Conservation (phyloP, 2,797 vertebrate genomes). For the Mycteria americana region DNA sequence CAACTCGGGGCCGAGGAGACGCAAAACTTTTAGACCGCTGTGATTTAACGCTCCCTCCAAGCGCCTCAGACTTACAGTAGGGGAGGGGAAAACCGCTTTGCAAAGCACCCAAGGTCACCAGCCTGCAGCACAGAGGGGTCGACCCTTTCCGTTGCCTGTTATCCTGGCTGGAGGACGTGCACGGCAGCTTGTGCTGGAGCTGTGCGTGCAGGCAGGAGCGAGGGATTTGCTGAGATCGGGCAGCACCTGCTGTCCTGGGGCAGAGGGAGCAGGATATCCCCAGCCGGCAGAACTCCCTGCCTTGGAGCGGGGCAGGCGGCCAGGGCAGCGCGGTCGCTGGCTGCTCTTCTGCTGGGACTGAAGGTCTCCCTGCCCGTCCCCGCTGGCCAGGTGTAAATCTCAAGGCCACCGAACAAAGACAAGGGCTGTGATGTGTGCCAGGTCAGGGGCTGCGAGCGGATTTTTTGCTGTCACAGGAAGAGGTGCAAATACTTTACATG, state of each 20-base stretch:
- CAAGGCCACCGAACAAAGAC: slow-evolving; percentile 1
- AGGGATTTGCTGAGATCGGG: background rate
- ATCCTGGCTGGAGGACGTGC: background rate
- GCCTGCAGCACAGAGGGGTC: background rate
- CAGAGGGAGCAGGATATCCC: background rate
- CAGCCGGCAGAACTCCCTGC: background rate
- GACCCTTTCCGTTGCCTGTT: slow-evolving; percentile 4
- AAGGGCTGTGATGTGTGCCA: background rate
- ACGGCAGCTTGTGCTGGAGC: background rate
- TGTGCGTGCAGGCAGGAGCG: background rate
- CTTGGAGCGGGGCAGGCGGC: background rate
- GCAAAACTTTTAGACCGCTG: background rate
- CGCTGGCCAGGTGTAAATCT: background rate
- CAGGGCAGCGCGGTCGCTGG: background rate
- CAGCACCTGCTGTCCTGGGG: slow-evolving; percentile 1
- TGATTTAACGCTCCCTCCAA: background rate
- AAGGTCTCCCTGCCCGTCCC: background rate
- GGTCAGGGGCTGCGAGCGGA: background rate
- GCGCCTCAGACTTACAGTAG: background rate
- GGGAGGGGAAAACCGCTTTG: background rate
- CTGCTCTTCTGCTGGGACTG: background rate
- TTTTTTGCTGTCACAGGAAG: slow-evolving; percentile 18
- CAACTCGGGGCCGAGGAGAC: rapidly evolving
- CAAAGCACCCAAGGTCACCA: slow-evolving; percentile 5
- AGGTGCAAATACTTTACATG: background rate